Conservation (phyloP, 2,113 vertebrate species). For the Poeciliopsis prolifica region DNA sequence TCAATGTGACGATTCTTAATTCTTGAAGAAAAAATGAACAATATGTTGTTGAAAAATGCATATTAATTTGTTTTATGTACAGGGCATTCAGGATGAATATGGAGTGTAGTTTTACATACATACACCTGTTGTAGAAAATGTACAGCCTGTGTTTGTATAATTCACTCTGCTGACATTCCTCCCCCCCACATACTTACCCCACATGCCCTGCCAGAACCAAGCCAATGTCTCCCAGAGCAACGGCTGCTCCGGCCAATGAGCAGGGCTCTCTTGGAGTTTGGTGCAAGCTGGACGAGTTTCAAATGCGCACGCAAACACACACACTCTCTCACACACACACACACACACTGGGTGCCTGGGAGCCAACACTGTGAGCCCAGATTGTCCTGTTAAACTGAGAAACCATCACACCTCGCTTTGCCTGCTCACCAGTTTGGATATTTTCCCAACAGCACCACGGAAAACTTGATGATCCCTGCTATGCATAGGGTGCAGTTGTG, state of each 20-base stretch:
- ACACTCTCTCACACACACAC: conserved; percentile 11
- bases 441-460: conserved; percentile 23
- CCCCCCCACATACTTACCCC: conserved; percentile 52
- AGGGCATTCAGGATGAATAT: not conserved
- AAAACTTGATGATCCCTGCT: conserved; percentile 1
- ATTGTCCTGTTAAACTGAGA: conserved; percentile 36
- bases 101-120: not conserved
- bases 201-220: conserved; percentile 62
- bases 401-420: conserved; percentile 47
- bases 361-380: conserved; percentile 34
- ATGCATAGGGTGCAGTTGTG: conserved; percentile 6
- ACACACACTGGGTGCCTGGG: conserved; percentile 25
- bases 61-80: not conserved
- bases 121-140: not conserved
- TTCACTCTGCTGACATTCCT: conserved; percentile 41
- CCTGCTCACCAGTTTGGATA: conserved; percentile 33
- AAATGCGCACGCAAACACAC: conserved; percentile 41
- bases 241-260: conserved; percentile 40
- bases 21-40: not conserved
- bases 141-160: conserved; percentile 12
- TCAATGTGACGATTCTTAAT: not conserved
- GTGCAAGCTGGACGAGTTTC: conserved; percentile 60
- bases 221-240: conserved; percentile 62
- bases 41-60: not conserved
- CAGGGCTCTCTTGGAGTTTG: conserved; percentile 14